Base-by-base conservation (phyloP, 2,797 vertebrate species). In the Pelodytes ibericus region DNA sequence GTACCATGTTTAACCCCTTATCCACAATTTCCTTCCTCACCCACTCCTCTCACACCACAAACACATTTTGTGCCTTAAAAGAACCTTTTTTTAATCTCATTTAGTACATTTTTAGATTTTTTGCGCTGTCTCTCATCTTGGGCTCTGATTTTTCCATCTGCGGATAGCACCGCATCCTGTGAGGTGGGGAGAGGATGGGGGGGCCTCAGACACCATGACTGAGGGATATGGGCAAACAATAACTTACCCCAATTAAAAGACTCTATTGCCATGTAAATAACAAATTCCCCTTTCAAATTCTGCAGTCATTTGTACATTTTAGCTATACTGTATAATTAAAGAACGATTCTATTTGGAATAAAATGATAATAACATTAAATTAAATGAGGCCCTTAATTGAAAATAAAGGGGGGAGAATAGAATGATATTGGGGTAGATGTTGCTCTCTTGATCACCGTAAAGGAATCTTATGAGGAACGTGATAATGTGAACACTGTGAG, bases 101-200 rank as follows among this genome's bases (percentile, higher is more conserved):
- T 51, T 72, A 24, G 47, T 39, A 61, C 22, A 78, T 78, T 72
- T 78, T 72, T 78, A 78, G 62, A 53, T 71, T 36, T 39, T 51
- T 22, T n/a, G 49, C 59, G 56, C 36, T 72, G 62, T 59, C 68
- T 65, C 29, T 65, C 6, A 58, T 72, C 31, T 72, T 78, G 30
- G 57, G 63, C 25, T 72, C 27, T 72, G 70, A 67, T 78, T 72
- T 67, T 72, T 68, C 70, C 76, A 72, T 60, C 44, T 72, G 56
- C 18, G 30, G 29, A 68, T 61, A 68, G 41, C 53, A 53, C 65
- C 65, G 27, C 69, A 72, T 77, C 76, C 76, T 72, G 51, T 74
- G 57, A 69, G 64, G 29, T 75, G 57, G 57, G n/a, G 25, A 41
- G n/a, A 56, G 61, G 53, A 36, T 59, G 39, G 73, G 36, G 36